These are phyloP conservation scores for Crenichthys baileyi DNA, from an alignment of 2,797 vertebrate species.

Conservation along the genomic window DNA sequence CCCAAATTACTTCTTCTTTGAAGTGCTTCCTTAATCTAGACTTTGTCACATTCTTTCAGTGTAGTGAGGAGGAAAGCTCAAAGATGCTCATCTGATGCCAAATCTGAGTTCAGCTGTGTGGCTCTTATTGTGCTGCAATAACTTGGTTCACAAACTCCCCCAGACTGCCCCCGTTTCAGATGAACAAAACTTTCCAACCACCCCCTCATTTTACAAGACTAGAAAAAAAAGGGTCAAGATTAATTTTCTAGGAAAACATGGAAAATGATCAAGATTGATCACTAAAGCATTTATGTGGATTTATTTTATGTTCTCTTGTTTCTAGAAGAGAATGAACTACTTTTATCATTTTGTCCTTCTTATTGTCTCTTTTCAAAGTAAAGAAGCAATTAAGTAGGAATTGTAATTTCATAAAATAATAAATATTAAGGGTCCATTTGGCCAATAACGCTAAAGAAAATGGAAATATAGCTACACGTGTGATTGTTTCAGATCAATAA, in stretches of 20 bases:
- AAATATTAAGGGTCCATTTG: no score
- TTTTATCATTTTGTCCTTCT: not conserved
- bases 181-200: not conserved
- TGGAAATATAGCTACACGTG: no score
- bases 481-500: no score
- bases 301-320: not conserved
- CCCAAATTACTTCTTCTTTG: slow-evolving; percentile 74
- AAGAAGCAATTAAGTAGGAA: not conserved
- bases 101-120: slow-evolving; percentile 66
- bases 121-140: slow-evolving; percentile 57
- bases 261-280: not conserved
- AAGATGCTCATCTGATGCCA: slow-evolving; percentile 71
- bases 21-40: slow-evolving; percentile 74
- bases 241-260: not conserved
- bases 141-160: not conserved
- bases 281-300: not conserved
- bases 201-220: not conserved
- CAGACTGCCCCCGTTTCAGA: not conserved
- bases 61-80: slow-evolving; percentile 65
- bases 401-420: not conserved
- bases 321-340: not conserved
- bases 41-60: slow-evolving; percentile 76
- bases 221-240: not conserved
- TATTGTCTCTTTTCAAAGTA: not conserved
- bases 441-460: no score